Base-by-base conservation (phyloP, 2,797 vertebrate genomes). In the Acrocephalus scirpaceus region DNA sequence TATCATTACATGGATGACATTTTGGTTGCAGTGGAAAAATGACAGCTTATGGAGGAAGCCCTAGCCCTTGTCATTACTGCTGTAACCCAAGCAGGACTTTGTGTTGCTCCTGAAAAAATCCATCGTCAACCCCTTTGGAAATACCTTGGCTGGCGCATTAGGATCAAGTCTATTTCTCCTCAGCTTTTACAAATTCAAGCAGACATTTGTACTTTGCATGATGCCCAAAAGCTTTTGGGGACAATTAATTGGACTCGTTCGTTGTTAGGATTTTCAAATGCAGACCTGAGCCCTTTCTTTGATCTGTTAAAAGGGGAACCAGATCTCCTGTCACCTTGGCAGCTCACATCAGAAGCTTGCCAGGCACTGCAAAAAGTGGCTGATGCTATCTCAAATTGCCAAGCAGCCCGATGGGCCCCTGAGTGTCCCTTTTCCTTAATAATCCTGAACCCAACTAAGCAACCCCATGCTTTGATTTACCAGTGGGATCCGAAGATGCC, bases 271-370 rank as follows among this genome's bases (percentile, higher is more conserved):
- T 40, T 50, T 32, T n/a, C 13, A 8, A 75, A 50, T 40, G 45
- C 27, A 40, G 17, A 27, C 10, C 18, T 50, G 6, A 54, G 29
- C 51, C 51, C 51, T 54, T 54, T 54, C 17, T 54, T 54, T 54
- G 6, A 19, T 54, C 29, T 61, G 8, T 50, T 61, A 32, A 61
- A 75, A 25, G 40, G 17, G 5, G 45, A 50, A 11, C 13, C 29
- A 21, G 22, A 50, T 16, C 11, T n/a, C 6, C 7, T 40, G 9
- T 40, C 2, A 0, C 58, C 47, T 10, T 0, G 2, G 21, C 11
- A 17, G 30, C 57, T 76, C 12, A 61, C 22, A 21, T 7, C 11
- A 10, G 36, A 75, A n/a, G 29, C 13, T 32, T 7, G 13, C 45
- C 45, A 61, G 11, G 30, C 45, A 40, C 14, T 75, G 29, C 57